phyloP scores from a whole-genome alignment of 2,113 vertebrate genomes.

The Cervus canadensis region DNA sequence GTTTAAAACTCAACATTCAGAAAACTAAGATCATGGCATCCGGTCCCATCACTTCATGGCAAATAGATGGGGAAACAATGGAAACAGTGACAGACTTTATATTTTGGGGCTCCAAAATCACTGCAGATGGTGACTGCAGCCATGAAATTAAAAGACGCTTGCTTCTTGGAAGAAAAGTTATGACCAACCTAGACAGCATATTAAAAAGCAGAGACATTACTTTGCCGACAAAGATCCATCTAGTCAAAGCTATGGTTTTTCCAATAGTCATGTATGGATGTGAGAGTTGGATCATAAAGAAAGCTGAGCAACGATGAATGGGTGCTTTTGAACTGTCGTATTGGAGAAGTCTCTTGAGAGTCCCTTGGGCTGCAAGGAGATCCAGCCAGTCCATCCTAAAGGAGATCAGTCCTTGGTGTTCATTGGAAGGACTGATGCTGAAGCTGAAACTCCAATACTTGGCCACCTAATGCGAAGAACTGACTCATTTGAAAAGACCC shows the following conservation, averaged over 20 bases:
- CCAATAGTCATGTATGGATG: not conserved
- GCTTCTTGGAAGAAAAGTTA: not conserved
- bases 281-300: not conserved
- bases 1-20: not conserved
- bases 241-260: not conserved
- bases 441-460: not conserved
- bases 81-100: not conserved
- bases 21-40: not conserved
- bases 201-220: not conserved
- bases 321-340: not conserved
- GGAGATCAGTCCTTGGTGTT: not conserved
- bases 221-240: not conserved
- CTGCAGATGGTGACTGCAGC: not conserved
- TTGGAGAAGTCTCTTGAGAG: not conserved
- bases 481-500: not conserved
- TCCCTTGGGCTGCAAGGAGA: not conserved
- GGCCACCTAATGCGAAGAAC: not conserved
- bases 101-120: not conserved
- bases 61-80: not conserved
- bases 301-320: not conserved
- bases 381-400: not conserved
- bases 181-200: not conserved
- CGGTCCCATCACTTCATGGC: not conserved
- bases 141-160: not conserved
- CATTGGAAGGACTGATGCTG: not conserved